These are phyloP conservation scores for Trichogramma evanescens DNA, from an alignment of 2,888 invertebrate genomes.

Conservation along the genomic window DNA sequence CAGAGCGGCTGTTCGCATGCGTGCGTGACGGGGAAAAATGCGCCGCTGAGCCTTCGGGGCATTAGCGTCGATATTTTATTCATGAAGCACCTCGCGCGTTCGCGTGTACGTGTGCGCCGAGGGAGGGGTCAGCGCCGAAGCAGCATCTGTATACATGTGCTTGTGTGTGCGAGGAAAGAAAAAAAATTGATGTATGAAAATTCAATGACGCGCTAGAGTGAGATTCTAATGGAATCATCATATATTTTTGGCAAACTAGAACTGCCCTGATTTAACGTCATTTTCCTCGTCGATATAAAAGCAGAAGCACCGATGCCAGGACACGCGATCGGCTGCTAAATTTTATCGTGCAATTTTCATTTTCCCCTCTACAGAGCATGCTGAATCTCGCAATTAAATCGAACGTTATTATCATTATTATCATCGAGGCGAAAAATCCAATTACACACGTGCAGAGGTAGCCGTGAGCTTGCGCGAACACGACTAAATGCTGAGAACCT, in stretches of 20 bases:
- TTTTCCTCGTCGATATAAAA: no score
- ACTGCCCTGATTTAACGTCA: no score
- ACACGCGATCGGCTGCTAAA: no score
- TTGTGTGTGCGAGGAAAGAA: background rate
- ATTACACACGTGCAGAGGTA: no score
- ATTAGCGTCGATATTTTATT: slow-evolving; percentile 47
- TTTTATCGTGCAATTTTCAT: no score
- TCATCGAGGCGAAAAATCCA: no score
- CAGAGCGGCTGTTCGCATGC: slow-evolving; percentile 16
- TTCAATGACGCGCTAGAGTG: background rate
- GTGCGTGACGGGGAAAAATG: slow-evolving; percentile 33
- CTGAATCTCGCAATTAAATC: no score
- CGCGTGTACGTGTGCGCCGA: slow-evolving; percentile 4
- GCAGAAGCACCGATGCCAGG: no score
- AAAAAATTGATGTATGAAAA: background rate
- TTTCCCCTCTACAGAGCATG: no score
- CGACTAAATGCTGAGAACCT: background rate
- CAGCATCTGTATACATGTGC: background rate
- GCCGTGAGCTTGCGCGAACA: no score
- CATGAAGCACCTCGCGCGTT: slow-evolving; percentile 43
- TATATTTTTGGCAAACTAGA: no score
- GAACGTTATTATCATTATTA: no score
- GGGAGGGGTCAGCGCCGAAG: background rate
- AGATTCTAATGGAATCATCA: slow-evolving; percentile 6
- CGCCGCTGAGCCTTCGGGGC: slow-evolving; percentile 42